Percentiles rank a stretch among this genome's conserved stretches.
Conservation (phyloP, 1,140 invertebrate species). For the Musca vetustissima region DNA sequence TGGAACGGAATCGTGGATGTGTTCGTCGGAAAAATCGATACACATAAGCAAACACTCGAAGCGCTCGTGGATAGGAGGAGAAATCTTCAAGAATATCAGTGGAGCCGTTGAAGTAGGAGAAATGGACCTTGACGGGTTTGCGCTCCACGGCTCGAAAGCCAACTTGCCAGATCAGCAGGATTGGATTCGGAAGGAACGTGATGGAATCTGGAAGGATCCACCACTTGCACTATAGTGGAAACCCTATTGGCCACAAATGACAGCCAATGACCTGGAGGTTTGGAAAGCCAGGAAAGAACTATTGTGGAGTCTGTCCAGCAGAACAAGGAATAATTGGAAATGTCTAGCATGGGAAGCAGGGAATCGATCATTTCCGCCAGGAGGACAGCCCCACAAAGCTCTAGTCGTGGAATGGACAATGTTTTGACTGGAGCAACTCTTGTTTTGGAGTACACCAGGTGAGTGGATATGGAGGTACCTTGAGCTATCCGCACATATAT, state of each 20-base stretch:
- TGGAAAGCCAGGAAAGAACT: constrained; percentile 46
- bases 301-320: constrained; percentile 56
- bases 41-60: background rate
- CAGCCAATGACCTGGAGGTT: constrained; percentile 40
- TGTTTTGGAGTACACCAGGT: background rate
- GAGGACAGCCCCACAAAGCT: constrained; percentile 46
- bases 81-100: background rate
- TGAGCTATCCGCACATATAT: constrained; percentile 43
- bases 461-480: background rate
- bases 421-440: constrained; percentile 44
- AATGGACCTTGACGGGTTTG: background rate
- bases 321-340: constrained; percentile 36
- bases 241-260: constrained; percentile 55
- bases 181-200: constrained; percentile 47
- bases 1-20: background rate
- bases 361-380: constrained; percentile 33
- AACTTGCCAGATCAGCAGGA: constrained; percentile 55
- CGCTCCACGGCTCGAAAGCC: constrained; percentile 34
- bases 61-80: background rate
- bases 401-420: constrained; percentile 43
- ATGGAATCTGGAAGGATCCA: constrained; percentile 45
- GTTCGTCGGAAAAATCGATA: background rate
- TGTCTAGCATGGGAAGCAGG: constrained; percentile 33
- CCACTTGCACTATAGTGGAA: constrained; percentile 39
- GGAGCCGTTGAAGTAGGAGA: background rate